Conservation (phyloP, 2,888 invertebrate genomes). For the Macropis europaea region DNA sequence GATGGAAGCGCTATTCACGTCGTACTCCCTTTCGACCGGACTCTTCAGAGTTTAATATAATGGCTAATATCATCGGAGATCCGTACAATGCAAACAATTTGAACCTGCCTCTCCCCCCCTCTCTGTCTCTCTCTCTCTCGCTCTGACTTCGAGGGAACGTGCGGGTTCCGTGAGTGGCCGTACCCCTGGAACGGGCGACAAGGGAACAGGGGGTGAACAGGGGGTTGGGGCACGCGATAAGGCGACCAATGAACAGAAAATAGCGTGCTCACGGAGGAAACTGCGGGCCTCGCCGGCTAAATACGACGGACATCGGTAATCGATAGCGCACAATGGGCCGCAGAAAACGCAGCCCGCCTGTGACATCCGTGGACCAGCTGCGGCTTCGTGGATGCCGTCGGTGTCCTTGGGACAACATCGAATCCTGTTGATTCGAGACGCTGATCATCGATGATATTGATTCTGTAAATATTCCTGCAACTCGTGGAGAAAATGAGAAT, state of each 20-base stretch:
- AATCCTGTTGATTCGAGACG: too few species aligned
- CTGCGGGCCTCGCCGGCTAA: constrained; percentile 62
- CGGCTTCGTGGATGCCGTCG: background rate
- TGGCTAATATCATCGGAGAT: constrained; percentile 73
- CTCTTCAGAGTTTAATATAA: constrained; percentile 75
- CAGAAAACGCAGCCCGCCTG: constrained; percentile 41
- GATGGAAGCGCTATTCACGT: constrained; percentile 45
- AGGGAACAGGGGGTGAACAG: constrained; percentile 1
- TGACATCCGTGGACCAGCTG: constrained; percentile 10
- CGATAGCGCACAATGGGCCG: constrained; percentile 63
- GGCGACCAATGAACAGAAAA: constrained; percentile 68
- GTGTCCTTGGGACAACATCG: too few species aligned
- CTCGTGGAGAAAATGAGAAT: too few species aligned
- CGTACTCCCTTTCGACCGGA: constrained; percentile 52
- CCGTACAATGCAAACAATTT: constrained; percentile 74
- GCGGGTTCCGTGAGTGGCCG: constrained; percentile 17
- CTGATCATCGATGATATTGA: too few species aligned
- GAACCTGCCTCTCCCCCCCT: constrained; percentile 53
- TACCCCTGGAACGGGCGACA: constrained; percentile 18
- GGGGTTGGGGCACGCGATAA: constrained; percentile 61
- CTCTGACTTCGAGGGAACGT: background rate
- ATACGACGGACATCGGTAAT: constrained; percentile 70
- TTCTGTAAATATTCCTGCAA: too few species aligned
- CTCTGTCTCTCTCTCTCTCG: constrained; percentile 3
- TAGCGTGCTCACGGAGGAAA: constrained; percentile 54